phyloP scores from a whole-genome alignment of 1,140 invertebrate genomes.

The Colletes gigas region DNA sequence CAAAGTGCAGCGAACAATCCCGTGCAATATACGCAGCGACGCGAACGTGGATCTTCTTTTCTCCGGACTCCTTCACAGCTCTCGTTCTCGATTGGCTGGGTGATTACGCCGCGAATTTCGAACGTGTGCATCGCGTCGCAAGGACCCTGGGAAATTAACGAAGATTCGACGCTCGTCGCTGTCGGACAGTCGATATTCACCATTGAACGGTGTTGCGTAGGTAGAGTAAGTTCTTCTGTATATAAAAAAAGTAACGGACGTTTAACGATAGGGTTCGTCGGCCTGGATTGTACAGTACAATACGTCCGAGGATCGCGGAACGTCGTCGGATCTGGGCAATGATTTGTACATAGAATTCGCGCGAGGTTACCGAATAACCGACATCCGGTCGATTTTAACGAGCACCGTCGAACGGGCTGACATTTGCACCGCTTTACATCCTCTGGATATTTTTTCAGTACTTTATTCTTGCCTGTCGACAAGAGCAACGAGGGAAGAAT shows the following conservation, averaged over 20 bases:
- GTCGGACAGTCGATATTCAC: slow-evolving; percentile 17
- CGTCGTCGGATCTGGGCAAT: slow-evolving; percentile 41
- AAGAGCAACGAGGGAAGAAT: too few species aligned
- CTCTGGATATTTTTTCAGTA: too few species aligned
- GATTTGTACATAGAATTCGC: slow-evolving; percentile 44
- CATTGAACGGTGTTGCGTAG: slow-evolving; percentile 21
- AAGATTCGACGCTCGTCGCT: neutral
- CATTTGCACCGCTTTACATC: too few species aligned
- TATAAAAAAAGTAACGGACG: slow-evolving; percentile 34
- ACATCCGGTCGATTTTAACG: neutral
- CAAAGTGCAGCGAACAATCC: slow-evolving; percentile 47
- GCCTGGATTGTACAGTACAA: slow-evolving; percentile 58
- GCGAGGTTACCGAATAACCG: neutral
- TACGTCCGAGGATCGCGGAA: slow-evolving; percentile 2
- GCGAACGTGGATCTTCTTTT: too few species aligned
- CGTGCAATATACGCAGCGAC: neutral
- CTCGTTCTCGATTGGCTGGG: too few species aligned
- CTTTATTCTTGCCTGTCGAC: too few species aligned
- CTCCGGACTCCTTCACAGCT: too few species aligned
- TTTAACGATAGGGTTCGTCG: slow-evolving; percentile 29
- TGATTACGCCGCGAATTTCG: too few species aligned
- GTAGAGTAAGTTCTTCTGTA: slow-evolving; percentile 43
- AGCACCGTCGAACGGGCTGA: neutral
- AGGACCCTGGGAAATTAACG: neutral
- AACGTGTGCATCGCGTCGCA: neutral